Base-by-base conservation (phyloP, 2,888 invertebrate genomes). In the Agriopis aurantiaria region DNA sequence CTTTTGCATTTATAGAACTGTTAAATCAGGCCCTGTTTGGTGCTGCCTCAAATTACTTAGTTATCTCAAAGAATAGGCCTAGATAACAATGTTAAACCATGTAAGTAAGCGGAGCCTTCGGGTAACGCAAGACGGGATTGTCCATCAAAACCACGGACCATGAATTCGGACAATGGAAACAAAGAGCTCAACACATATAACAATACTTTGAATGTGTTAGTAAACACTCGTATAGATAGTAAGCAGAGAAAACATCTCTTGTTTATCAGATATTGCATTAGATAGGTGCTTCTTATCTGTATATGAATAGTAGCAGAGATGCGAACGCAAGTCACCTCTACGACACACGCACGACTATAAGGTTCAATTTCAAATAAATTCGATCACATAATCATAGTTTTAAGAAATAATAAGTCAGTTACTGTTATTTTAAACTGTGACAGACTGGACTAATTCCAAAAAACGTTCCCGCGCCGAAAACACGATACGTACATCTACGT, bases 111-210 rank as follows among this genome's bases (percentile, higher is more conserved):
- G 65, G 65, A 65, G 61, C 65, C 65, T 48, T 65, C 57, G 48
- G 41, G 70, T 71, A 71, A 71, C 59, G 53, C 63, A 67, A 71
- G 70, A 60, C 45, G 66, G 70, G 70, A 56, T 65, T 71, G 70
- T 66, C 66, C 63, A 60, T 71, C 70, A 71, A 71, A 71, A 66
- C 63, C 70, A 71, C 59, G 63, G 49, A 71, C 70, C 70, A 59
- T 71, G 70, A 63, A 71, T 71, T 71, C 63, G 66, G 66, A 71
- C 70, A 71, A 71, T 71, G 59, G 59, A 66, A 71, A 71, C 66
- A 71, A 66, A 67, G 66, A 58, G 55, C 52, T 14, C 53, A 63
- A 69, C 69, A 69, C 61, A 65, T 52, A 60, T 61, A 64, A 53
- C 12, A 65, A 52, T 53, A 62, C 65, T 65, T 12, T 62, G 41